Percentiles rank a stretch among this genome's conserved stretches.
Evolutionary conservation across 2,888 invertebrate genomes (phyloP).

Genomic region (Caradrina kadenii): DNA sequence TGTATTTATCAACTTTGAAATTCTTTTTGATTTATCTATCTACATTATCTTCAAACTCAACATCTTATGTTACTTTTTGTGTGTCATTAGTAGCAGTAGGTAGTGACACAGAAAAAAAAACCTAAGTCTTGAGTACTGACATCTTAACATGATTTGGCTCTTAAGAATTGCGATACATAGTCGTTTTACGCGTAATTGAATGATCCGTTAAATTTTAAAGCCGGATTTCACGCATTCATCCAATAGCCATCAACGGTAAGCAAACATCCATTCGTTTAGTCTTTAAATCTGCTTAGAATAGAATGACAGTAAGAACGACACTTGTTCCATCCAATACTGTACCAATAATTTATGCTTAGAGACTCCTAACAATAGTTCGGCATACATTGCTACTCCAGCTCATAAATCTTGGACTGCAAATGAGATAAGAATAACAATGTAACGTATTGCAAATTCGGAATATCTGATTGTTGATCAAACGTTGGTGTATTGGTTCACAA

Average conservation of each 20-base stretch:
- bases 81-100: slow-evolving; percentile 22
- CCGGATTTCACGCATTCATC: slow-evolving; percentile 41
- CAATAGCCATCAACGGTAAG: slow-evolving; percentile 28
- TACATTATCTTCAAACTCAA: slow-evolving; percentile 7
- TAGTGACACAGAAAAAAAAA: slow-evolving; percentile 26
- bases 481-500: slow-evolving; percentile 69
- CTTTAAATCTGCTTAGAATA: slow-evolving; percentile 30
- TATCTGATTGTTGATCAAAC: slow-evolving; percentile 66
- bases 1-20: not conserved
- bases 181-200: slow-evolving; percentile 45
- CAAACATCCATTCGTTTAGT: slow-evolving; percentile 17
- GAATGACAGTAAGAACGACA: slow-evolving; percentile 54
- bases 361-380: slow-evolving; percentile 21
- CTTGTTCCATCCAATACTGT: slow-evolving; percentile 40
- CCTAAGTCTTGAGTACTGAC: slow-evolving; percentile 22
- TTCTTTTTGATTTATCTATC: not conserved
- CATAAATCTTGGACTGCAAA: slow-evolving; percentile 57
- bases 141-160: slow-evolving; percentile 35
- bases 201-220: slow-evolving; percentile 33
- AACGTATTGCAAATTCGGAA: slow-evolving; percentile 61
- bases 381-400: slow-evolving; percentile 63
- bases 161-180: slow-evolving; percentile 16
- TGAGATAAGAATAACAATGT: slow-evolving; percentile 66
- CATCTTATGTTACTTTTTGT: slow-evolving; percentile 6
- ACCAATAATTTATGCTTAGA: slow-evolving; percentile 31